Base-by-base conservation (phyloP, 2,888 invertebrate species). In the Ceriagrion tenellum region DNA sequence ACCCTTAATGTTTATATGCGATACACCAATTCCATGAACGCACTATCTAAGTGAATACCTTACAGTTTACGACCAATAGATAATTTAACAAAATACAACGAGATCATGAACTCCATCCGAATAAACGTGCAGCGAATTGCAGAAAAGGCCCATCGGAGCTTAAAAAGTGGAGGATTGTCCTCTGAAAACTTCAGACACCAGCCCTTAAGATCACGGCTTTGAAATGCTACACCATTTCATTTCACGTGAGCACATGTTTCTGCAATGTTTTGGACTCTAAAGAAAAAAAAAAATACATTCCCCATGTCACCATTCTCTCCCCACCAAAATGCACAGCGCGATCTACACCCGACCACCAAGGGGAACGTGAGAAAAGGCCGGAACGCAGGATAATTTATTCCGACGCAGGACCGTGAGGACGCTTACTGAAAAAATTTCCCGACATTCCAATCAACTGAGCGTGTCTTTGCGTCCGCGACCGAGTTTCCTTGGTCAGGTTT, bases 321-420 rank as follows among this genome's bases (percentile, higher is more conserved):
- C n/a, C 20, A 8, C n/a, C 26, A 23, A 56, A 47, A 47, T 4
- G 47, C 47, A 47, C 2, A 47, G 69, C 18, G 35, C 26, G 30
- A 18, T 35, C 81, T 35, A 13, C 35, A 35, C 13, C 26, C 30
- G 13, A 35, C 4, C 81, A 81, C 16, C 81, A 81, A 81, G 26
- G 81, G n/a, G 81, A 35, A 30, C 81, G 81, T 81, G 81, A 81
- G 81, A 81, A 81, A 81, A 35, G 81, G 35, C 81, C 13, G 81
- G 35, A 81, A 35, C 18, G 35, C 35, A 35, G 81, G 81, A 81
- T 81, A 81, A 35, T 35, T 35, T 13, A 35, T 81, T 81, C 35
- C 35, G 26, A 81, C 81, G 35, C 35, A 16, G 35, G 81, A 16
- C 12, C 10, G 35, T 16, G 81, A 81, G 35, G n/a, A 81, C 81